Percentiles rank a stretch among this genome's conserved stretches.
These are phyloP conservation scores for Drosophila takahashii DNA, from an alignment of 1,140 invertebrate genomes.

Conservation along the genomic window DNA sequence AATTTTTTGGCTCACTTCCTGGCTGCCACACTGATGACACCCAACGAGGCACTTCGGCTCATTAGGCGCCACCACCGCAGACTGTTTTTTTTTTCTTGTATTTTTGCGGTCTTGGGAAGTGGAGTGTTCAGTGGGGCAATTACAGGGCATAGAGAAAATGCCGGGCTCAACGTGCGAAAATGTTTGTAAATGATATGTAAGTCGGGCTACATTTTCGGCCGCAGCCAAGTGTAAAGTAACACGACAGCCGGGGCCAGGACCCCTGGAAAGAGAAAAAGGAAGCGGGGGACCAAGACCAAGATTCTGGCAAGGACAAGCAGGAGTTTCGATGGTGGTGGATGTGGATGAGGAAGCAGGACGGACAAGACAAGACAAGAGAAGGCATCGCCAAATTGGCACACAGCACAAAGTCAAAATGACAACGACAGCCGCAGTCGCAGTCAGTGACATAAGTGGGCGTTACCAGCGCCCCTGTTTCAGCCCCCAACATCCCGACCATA, in stretches of 20 bases:
- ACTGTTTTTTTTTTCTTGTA: no score
- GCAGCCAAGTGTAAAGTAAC: slow-evolving; percentile 72
- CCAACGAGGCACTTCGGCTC: slow-evolving; percentile 81
- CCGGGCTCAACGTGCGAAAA: slow-evolving; percentile 68
- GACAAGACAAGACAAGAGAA: slow-evolving; percentile 40
- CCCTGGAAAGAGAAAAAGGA: neutral
- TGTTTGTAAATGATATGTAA: slow-evolving; percentile 61
- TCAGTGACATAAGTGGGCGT: slow-evolving; percentile 50
- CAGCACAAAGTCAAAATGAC: slow-evolving; percentile 55
- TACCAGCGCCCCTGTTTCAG: neutral
- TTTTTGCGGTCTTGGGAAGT: neutral
- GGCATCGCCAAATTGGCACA: slow-evolving; percentile 52
- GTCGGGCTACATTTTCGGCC: slow-evolving; percentile 63
- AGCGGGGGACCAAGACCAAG: slow-evolving; percentile 12
- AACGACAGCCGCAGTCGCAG: slow-evolving; percentile 39
- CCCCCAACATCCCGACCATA: neutral
- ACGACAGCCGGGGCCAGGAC: slow-evolving; percentile 28
- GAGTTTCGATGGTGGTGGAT: slow-evolving; percentile 1
- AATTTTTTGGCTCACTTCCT: slow-evolving; percentile 83
- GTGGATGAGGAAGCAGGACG: neutral
- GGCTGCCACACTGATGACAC: slow-evolving; percentile 72
- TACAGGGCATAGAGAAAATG: slow-evolving; percentile 65
- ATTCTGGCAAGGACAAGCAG: slow-evolving; percentile 15
- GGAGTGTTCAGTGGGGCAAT: slow-evolving; percentile 50
- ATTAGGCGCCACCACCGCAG: slow-evolving; percentile 63